These are phyloP conservation scores for Rafetus swinhoei DNA, from an alignment of 2,113 vertebrate species.

Conservation along the genomic window DNA sequence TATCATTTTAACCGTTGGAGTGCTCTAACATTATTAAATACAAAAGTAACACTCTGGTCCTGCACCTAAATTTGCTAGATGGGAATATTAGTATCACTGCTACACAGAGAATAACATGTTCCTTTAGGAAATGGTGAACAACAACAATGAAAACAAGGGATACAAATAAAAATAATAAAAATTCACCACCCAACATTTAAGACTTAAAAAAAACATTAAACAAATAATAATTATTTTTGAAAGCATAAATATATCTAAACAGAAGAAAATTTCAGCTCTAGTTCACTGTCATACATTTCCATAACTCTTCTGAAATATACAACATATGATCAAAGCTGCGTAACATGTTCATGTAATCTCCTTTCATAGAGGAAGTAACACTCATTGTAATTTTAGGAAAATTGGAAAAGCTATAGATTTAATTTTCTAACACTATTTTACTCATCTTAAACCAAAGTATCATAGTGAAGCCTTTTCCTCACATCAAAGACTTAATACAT, in stretches of 20 bases:
- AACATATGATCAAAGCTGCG: background rate
- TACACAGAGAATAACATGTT: constrained; percentile 69
- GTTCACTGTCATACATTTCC: background rate
- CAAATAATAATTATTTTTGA: background rate
- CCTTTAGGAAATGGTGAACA: constrained; percentile 77
- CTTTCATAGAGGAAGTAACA: constrained; percentile 27
- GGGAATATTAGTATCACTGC: constrained; percentile 69
- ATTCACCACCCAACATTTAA: constrained; percentile 9
- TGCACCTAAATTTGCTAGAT: constrained; percentile 40
- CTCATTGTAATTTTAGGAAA: constrained; percentile 53
- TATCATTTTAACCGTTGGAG: constrained; percentile 69
- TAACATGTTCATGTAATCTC: background rate
- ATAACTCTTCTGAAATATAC: constrained; percentile 23
- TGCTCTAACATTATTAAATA: constrained; percentile 72
- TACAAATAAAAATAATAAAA: constrained; percentile 7
- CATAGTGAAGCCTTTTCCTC: constrained; percentile 54
- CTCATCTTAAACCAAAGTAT: constrained; percentile 44
- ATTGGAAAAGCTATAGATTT: constrained; percentile 48
- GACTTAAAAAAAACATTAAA: constrained; percentile 36
- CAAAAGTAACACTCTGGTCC: constrained; percentile 67
- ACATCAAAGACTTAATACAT: constrained; percentile 65
- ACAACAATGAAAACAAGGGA: constrained; percentile 74
- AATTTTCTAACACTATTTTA: constrained; percentile 66
- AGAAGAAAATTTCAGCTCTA: constrained; percentile 22
- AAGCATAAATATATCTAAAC: background rate